Base-by-base conservation (phyloP, 2,797 vertebrate genomes). In the Brachyrhaphis roseni region DNA sequence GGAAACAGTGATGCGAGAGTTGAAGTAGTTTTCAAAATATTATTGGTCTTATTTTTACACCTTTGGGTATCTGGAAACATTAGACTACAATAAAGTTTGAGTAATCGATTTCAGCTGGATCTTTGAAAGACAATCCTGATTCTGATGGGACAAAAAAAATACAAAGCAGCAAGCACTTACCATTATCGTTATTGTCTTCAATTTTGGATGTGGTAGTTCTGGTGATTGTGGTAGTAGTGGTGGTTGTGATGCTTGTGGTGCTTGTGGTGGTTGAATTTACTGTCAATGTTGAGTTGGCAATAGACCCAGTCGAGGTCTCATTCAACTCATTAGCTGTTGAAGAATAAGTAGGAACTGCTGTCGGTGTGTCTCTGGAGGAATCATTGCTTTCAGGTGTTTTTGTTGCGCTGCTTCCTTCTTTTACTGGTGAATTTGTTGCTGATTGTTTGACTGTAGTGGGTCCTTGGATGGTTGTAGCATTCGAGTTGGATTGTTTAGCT, bases 321-420 rank as follows among this genome's bases (percentile, higher is more conserved):
- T 71, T 46, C n/a, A 83, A 75, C 18, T 45, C 47, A 55, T 72
- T 72, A 26, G 88, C 2, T 68, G 20, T 64, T 68, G 51, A 82
- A 20, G 89, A 78, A 0, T 81, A 78, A 5, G 91, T 78, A 59
- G 73, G 34, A 36, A 85, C 64, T 20, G 91, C 76, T 1, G 72
- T 74, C 0, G 77, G 57, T 28, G n/a, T 5, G 23, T 45, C 20
- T 36, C 2, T 11, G 12, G 51, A 28, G 4, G 7, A 72, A 70
- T 36, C 72, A 43, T 80, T 62, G 57, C 41, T 81, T 6, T 75
- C 28, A 39, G 81, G 53, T 26, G 78, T 49, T 68, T 5, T 43
- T 43, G 39, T 12, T 43, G 10, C 1, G 0, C 4, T 43, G 8
- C 71, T 36, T 3, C 74, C 1, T 3, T 46, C 49, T 34, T 64